These are phyloP conservation scores for Acromyrmex charruanus DNA, from an alignment of 1,140 invertebrate genomes.

Conservation along the genomic window DNA sequence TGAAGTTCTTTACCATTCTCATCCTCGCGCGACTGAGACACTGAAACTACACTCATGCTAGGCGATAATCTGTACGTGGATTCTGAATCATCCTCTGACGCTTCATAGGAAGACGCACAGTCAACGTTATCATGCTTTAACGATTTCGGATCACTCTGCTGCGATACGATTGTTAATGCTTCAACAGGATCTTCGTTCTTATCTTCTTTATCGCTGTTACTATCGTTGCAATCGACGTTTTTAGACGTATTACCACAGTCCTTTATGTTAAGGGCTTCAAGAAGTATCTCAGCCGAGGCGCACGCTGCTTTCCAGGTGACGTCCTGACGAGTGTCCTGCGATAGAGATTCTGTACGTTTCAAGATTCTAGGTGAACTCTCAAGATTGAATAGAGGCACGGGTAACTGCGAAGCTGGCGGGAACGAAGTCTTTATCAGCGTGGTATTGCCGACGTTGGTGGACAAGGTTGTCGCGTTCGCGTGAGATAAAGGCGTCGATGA, in stretches of 20 bases:
- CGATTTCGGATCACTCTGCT: background rate
- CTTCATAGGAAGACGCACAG: conserved; percentile 75
- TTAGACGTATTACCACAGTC: conserved; percentile 16
- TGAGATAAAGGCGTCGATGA: conserved; percentile 63
- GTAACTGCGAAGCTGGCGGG: conserved; percentile 63
- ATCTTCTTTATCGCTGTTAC: background rate
- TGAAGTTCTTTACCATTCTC: conserved; percentile 66
- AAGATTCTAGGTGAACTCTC: conserved; percentile 72
- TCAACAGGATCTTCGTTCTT: background rate
- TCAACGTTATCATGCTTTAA: conserved; percentile 40
- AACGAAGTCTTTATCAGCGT: conserved; percentile 67
- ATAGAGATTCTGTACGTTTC: conserved; percentile 37
- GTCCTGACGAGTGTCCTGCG: conserved; percentile 72
- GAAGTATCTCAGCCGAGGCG: conserved; percentile 82
- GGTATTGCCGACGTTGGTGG: conserved; percentile 6
- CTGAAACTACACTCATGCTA: conserved; percentile 33
- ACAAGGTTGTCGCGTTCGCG: background rate
- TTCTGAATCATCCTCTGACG: conserved; percentile 79
- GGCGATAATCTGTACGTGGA: conserved; percentile 69
- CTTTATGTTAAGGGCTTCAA: conserved; percentile 81
- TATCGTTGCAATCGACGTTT: background rate
- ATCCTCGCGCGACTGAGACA: conserved; percentile 33
- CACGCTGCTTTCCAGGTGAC: conserved; percentile 84
- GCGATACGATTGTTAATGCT: background rate
- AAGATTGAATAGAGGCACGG: conserved; percentile 51